A percentile compares a stretch with the other conserved stretches of the same genome.
These are phyloP conservation scores for Lepus timidus DNA, from an alignment of 2,113 vertebrate genomes.

Conservation along the genomic window DNA sequence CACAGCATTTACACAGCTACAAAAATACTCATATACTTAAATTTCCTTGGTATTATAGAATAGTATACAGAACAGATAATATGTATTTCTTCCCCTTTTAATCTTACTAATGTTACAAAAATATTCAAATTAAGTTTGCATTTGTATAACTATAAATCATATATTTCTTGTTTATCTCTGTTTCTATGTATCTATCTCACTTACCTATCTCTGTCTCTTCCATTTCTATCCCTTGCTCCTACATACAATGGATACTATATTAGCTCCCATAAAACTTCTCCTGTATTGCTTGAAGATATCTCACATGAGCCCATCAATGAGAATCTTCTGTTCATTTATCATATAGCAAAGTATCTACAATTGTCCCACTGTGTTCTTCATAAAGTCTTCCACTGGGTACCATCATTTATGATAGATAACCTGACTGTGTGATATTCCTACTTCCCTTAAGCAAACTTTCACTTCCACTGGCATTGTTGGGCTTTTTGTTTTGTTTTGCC, in stretches of 20 bases:
- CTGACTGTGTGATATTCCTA: neutral
- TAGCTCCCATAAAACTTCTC: neutral
- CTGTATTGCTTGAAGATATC: neutral
- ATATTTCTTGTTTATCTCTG: neutral
- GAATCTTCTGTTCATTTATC: neutral
- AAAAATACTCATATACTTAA: neutral
- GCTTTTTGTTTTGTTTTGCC: neutral
- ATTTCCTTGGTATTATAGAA: neutral
- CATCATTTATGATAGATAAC: too few relatives aligned
- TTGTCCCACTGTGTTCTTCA: neutral
- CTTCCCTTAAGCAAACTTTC: neutral
- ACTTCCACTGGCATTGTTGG: neutral
- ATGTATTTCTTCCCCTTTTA: neutral
- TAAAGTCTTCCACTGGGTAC: neutral
- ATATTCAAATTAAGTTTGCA: neutral
- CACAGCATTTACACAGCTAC: neutral
- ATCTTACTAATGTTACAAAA: neutral
- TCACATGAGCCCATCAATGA: neutral
- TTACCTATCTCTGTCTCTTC: neutral
- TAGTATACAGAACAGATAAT: neutral
- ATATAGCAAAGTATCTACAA: neutral
- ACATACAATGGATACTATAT: neutral
- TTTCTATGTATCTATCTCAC: neutral
- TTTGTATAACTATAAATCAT: neutral
- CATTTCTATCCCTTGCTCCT: neutral